These are phyloP conservation scores for Diarsia mendica DNA, from an alignment of 2,888 invertebrate species.

Conservation along the genomic window DNA sequence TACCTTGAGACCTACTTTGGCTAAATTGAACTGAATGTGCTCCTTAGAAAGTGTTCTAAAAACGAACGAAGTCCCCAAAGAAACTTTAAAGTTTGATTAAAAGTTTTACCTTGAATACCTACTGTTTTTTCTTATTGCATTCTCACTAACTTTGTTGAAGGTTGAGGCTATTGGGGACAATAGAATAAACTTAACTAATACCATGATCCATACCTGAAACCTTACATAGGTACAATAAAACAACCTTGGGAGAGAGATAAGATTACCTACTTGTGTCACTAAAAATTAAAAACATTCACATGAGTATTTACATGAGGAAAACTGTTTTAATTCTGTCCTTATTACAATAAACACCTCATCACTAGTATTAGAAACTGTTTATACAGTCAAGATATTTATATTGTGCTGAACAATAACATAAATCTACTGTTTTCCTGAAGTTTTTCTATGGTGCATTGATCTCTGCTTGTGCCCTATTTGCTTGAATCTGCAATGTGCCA, in stretches of 20 bases:
- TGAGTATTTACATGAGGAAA: conserved; percentile 48
- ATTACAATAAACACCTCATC: conserved; percentile 4
- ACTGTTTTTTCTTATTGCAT: background rate
- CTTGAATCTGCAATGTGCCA: background rate
- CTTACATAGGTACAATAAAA: conserved; percentile 59
- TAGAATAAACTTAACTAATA: conserved; percentile 13
- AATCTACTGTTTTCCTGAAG: background rate
- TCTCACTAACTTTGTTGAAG: conserved; percentile 24
- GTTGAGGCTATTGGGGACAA: conserved; percentile 25
- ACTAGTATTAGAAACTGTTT: background rate
- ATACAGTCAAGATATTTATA: conserved; percentile 1
- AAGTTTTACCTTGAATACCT: conserved; percentile 24
- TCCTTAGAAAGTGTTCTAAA: conserved; percentile 9
- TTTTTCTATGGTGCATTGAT: background rate
- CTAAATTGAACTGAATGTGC: conserved; percentile 31
- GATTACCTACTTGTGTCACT: conserved; percentile 56
- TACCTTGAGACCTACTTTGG: conserved; percentile 58
- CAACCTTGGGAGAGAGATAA: conserved; percentile 72
- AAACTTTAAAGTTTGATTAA: background rate
- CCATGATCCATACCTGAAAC: conserved; percentile 53
- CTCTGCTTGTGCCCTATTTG: background rate
- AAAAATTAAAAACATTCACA: conserved; percentile 39
- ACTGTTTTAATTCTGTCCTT: conserved; percentile 11
- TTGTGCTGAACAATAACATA: background rate
- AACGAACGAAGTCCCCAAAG: background rate